Conservation (phyloP, 2,113 vertebrate species). For the Rhombomys opimus region DNA sequence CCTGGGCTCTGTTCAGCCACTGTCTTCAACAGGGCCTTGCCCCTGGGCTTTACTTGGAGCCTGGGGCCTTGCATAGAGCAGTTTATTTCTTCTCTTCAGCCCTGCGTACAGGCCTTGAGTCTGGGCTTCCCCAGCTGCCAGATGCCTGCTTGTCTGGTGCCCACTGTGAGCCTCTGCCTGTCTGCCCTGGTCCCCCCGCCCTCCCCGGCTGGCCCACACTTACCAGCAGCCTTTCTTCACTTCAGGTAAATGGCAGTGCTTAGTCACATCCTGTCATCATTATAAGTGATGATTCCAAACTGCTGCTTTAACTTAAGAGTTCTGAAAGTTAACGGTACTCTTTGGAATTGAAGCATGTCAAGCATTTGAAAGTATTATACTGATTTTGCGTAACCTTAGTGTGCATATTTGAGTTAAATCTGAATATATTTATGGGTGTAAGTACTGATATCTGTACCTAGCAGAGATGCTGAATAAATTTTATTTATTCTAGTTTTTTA, state of each 20-base stretch:
- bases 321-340: slow-evolving; percentile 31
- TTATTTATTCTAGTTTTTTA: slow-evolving; percentile 26
- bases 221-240: neutral
- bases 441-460: neutral
- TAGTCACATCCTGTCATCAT: neutral
- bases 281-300: neutral
- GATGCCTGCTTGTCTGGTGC: neutral
- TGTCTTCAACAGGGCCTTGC: neutral
- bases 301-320: neutral
- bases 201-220: neutral
- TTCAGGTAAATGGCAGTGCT: neutral
- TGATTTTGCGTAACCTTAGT: slow-evolving; percentile 32
- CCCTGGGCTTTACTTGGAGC: neutral
- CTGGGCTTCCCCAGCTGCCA: neutral
- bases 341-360: slow-evolving; percentile 50
- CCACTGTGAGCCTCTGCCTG: neutral
- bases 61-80: neutral
- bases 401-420: slow-evolving; percentile 28
- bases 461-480: slow-evolving; percentile 9
- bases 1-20: neutral
- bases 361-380: slow-evolving; percentile 30
- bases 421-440: slow-evolving; percentile 5
- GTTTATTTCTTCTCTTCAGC: neutral
- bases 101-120: neutral
- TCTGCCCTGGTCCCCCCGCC: neutral